phyloP scores from a whole-genome alignment of 2,797 vertebrate genomes.

The Mus spretus region DNA sequence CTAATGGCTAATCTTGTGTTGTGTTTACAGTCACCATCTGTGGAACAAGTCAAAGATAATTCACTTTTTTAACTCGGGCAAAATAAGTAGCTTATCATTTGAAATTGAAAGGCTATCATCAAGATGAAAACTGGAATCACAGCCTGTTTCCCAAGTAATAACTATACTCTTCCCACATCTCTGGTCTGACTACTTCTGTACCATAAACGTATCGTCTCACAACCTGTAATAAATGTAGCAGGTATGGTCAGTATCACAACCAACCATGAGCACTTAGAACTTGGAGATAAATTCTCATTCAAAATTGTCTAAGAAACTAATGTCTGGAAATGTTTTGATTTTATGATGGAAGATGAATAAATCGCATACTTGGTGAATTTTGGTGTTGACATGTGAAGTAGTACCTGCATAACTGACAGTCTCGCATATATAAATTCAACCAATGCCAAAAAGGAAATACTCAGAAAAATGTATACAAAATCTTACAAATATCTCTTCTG shows the following conservation, averaged over 20 bases:
- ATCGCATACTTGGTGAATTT: background rate
- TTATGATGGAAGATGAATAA: background rate
- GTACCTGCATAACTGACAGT: background rate
- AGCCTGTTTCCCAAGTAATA: slow-evolving; percentile 1
- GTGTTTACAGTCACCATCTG: background rate
- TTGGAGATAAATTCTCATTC: slow-evolving; percentile 4
- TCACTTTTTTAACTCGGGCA: slow-evolving; percentile 62
- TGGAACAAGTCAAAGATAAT: slow-evolving; percentile 39
- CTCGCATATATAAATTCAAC: background rate
- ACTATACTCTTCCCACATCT: background rate
- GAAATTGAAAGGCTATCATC: slow-evolving; percentile 40
- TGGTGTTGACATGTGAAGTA: background rate
- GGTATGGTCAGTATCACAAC: background rate
- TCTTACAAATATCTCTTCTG: background rate
- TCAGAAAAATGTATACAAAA: background rate
- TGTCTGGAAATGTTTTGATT: slow-evolving; percentile 41
- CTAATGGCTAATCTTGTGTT: slow-evolving; percentile 8
- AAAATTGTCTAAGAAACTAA: slow-evolving; percentile 23
- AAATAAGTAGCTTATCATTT: slow-evolving; percentile 68
- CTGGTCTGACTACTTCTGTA: background rate
- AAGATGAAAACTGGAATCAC: slow-evolving; percentile 51
- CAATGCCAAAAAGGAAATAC: background rate
- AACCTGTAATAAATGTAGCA: background rate
- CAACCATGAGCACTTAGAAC: slow-evolving; percentile 9
- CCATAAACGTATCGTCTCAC: background rate